Evolutionary conservation across 2,113 vertebrate species (phyloP).

Genomic region (Rhynchopsitta pachyrhyncha): DNA sequence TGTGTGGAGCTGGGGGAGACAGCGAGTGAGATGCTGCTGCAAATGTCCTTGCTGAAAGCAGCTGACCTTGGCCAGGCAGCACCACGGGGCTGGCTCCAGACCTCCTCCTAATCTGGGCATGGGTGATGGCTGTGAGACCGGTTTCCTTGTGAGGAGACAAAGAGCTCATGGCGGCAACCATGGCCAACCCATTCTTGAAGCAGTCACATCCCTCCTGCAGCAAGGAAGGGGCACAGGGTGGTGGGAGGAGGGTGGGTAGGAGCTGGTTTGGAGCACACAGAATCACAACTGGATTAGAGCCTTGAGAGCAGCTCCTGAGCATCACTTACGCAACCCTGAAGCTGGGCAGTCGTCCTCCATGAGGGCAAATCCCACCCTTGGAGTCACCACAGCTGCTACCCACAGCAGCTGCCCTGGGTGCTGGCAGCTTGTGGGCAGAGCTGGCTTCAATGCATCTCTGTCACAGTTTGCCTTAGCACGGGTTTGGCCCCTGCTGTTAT

Average conservation of each 20-base stretch:
- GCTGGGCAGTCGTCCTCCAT: rapidly evolving
- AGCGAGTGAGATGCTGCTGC: not conserved
- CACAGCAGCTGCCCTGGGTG: not conserved
- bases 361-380: not conserved
- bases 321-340: not conserved
- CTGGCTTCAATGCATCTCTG: rapidly evolving
- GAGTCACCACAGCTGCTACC: not conserved
- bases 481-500: not conserved
- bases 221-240: rapidly evolving
- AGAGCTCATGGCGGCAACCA: rapidly evolving
- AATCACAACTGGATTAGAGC: not conserved
- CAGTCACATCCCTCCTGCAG: not conserved
- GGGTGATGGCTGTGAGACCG: rapidly evolving
- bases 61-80: not conserved
- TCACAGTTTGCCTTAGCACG: not conserved
- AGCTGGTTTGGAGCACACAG: rapidly evolving
- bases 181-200: rapidly evolving
- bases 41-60: not conserved
- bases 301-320: not conserved
- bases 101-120: rapidly evolving
- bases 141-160: rapidly evolving
- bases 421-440: not conserved
- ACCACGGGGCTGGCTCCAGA: rapidly evolving
- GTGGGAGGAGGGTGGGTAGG: not conserved
- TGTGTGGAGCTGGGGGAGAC: not conserved